Evolutionary conservation across 1,140 invertebrate genomes (phyloP).

Genomic region (Ceratosolen fusciceps): DNA sequence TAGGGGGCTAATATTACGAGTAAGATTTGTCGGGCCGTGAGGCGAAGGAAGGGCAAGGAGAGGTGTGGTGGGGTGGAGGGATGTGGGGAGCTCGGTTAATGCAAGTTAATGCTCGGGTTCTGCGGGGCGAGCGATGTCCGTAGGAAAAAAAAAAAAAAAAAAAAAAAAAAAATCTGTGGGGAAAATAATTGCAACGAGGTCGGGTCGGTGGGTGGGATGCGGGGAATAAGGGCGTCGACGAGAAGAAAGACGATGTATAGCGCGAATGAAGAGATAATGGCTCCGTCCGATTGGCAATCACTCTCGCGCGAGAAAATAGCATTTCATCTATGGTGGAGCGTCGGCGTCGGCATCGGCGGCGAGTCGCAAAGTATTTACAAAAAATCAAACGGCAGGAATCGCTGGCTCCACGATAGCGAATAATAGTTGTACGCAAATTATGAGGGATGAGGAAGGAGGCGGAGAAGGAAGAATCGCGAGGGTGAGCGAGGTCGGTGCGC

Average conservation of each 20-base stretch:
- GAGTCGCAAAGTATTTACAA: conserved; percentile 21
- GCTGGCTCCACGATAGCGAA: neutral
- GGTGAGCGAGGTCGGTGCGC: neutral
- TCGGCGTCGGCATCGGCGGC: neutral
- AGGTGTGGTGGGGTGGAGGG: neutral
- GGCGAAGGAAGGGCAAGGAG: neutral
- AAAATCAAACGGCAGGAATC: conserved; percentile 33
- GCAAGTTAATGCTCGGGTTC: conserved; percentile 8
- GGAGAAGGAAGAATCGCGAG: conserved; percentile 20
- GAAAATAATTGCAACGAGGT: conserved; percentile 38
- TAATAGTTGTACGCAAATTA: conserved; percentile 29
- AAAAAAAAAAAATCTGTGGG: neutral
- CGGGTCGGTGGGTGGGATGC: neutral
- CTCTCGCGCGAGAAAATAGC: conserved; percentile 27
- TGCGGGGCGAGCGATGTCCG: neutral
- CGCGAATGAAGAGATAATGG: conserved; percentile 42
- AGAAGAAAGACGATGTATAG: conserved; percentile 1
- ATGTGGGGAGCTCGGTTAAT: conserved; percentile 1
- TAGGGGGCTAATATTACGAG: no score
- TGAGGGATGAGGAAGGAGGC: no score
- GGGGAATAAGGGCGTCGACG: conserved; percentile 17
- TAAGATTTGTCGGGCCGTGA: no score
- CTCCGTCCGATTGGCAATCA: conserved; percentile 38
- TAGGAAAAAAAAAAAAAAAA: no score
- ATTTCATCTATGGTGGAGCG: neutral